phyloP scores from a whole-genome alignment of 30 jellyfish, hydroid and myxozoan species.

The Phacellophora camtschatica region DNA sequence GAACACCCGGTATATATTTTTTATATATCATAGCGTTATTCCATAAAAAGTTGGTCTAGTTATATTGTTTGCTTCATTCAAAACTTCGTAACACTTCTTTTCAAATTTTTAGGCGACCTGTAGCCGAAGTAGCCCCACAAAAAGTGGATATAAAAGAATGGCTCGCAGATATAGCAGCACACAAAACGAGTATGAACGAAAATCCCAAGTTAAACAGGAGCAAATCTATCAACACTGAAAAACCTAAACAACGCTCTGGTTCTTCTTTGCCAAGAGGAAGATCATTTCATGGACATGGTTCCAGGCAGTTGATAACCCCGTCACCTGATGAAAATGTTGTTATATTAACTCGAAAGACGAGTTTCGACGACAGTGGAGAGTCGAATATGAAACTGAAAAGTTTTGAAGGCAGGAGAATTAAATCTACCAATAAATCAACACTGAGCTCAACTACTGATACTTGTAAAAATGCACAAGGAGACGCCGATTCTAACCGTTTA shows the following conservation, averaged over 20 bases:
- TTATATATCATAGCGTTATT: no score
- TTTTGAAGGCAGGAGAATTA: constrained; percentile 22
- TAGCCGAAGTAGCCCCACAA: neutral
- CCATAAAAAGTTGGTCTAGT: no score
- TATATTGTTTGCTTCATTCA: no score
- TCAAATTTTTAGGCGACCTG: neutral
- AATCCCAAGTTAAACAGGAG: constrained; percentile 24
- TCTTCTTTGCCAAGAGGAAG: constrained; percentile 46
- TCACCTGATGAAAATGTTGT: constrained; percentile 24
- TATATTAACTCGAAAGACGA: constrained; percentile 31
- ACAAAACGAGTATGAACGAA: neutral
- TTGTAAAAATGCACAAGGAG: neutral
- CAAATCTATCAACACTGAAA: constrained; percentile 43
- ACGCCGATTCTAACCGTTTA: neutral
- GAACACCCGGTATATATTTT: no score
- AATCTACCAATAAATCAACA: neutral
- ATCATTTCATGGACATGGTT: constrained; percentile 27
- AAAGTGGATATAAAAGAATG: neutral
- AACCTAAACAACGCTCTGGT: constrained; percentile 14
- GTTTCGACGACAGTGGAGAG: constrained; percentile 10
- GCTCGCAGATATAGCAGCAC: neutral
- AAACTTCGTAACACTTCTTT: no score
- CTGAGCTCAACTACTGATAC: neutral
- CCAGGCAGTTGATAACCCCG: constrained; percentile 4
- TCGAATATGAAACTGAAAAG: constrained; percentile 32